Evolutionary conservation across 2,888 invertebrate species (phyloP).

Genomic region (Monopis laevigella): DNA sequence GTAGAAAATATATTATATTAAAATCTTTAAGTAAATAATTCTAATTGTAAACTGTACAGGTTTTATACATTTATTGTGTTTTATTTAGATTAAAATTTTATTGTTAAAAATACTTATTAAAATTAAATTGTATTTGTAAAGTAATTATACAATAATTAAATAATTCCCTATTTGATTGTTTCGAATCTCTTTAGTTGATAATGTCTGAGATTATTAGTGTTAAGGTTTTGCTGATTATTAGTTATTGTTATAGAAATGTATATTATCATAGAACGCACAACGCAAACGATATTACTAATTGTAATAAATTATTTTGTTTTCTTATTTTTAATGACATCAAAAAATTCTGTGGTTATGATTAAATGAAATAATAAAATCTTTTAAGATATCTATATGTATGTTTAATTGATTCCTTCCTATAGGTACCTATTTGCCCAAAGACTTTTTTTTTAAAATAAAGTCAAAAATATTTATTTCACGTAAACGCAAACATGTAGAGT

Average conservation of each 20-base stretch:
- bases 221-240: slow-evolving; percentile 13
- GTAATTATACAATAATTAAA: no score
- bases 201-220: slow-evolving; percentile 56
- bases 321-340: slow-evolving; percentile 1
- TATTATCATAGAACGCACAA: slow-evolving; percentile 38
- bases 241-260: slow-evolving; percentile 38
- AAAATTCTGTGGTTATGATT: slow-evolving; percentile 1
- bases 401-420: background rate
- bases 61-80: no score
- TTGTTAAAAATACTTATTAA: no score
- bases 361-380: background rate
- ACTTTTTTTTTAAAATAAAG: background rate
- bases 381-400: no score
- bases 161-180: background rate
- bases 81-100: no score
- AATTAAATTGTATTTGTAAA: no score
- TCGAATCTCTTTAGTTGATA: slow-evolving; percentile 46
- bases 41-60: no score
- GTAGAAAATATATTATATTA: no score
- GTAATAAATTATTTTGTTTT: slow-evolving; percentile 62
- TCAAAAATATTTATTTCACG: background rate
- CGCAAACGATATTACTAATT: slow-evolving; percentile 37
- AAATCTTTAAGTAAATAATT: no score
- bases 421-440: background rate
- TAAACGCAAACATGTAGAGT: no score